Evolutionary conservation across 1,140 invertebrate genomes (phyloP), one percentile per base, ranked within the genome.

Genomic region (Calycopis cecrops): DNA sequence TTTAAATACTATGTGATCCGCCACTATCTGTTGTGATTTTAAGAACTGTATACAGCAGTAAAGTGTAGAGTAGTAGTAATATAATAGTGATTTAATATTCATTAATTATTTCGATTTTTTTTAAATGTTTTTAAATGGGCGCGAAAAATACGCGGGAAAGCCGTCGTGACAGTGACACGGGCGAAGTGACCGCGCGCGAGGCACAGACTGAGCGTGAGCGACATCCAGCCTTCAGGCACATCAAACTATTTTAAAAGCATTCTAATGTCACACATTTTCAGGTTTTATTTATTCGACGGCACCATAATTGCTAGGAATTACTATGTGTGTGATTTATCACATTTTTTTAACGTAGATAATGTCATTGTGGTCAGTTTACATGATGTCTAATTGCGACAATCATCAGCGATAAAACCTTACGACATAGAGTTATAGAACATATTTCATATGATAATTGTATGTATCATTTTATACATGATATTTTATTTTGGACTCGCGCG

Each of bases 191-290:
- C 70, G 76, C 65, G 70, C 62, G 66, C 76, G 67, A 48, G 55
- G 63, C 67, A 67, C 66, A 40, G 57, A 83, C 77, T 82, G 65
- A 71, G 69, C 64, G 58, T 82, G 65, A 71, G 69, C 64, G 58
- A 55, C 56, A 64, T 55, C 33, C 40, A 34, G 38, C 52, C 37
- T 63, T 59, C 57, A 57, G 58, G 38, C 52, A 11, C 17, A 14
- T 44, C 9, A 6, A 9, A 37, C 35, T 4, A 37, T 42, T 42
- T 42, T 14, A 44, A 16, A 44, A 9, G 14, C 17, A 16, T 44
- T 37, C 14, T 44, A 16, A 44, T 44, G 14, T 16, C 40, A 16
- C 14, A 9, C 17, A 44, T 44, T 16, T 44, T 17, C 14, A 17
- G 14, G 40, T 44, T 17, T 17, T 44, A 44, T 44, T 16, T 16